Conservation (phyloP, 2,888 invertebrate species). For the Podotricha telesiphe region DNA sequence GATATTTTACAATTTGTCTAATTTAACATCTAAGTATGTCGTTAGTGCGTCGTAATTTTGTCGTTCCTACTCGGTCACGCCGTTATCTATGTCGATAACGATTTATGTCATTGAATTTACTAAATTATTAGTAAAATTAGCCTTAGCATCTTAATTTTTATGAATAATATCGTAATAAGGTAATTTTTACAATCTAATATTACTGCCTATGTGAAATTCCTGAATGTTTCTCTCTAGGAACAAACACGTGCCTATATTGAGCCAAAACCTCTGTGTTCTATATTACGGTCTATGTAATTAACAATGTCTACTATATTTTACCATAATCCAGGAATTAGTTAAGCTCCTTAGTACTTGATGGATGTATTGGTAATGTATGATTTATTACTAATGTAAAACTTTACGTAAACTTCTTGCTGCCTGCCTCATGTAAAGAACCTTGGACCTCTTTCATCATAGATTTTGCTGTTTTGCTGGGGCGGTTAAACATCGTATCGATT, state of each 20-base stretch:
- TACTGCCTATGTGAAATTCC: neutral
- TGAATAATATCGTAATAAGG: neutral
- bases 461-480: neutral
- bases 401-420: neutral
- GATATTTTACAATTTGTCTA: slow-evolving; percentile 13
- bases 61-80: slow-evolving; percentile 70
- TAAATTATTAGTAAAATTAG: slow-evolving; percentile 9
- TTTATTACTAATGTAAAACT: slow-evolving; percentile 17
- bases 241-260: slow-evolving; percentile 37
- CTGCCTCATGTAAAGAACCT: neutral
- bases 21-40: slow-evolving; percentile 45
- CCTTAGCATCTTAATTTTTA: slow-evolving; percentile 2
- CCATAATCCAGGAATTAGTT: neutral
- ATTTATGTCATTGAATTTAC: slow-evolving; percentile 47
- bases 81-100: slow-evolving; percentile 76
- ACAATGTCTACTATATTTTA: neutral
- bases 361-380: slow-evolving; percentile 2
- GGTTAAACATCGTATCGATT: neutral
- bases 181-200: neutral
- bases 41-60: slow-evolving; percentile 77
- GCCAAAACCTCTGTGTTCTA: slow-evolving; percentile 19
- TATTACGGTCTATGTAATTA: too few species aligned
- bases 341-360: neutral
- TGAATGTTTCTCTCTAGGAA: slow-evolving; percentile 1
- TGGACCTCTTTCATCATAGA: neutral